Base-by-base conservation (phyloP, 2,797 vertebrate genomes). In the Botia almorhae region DNA sequence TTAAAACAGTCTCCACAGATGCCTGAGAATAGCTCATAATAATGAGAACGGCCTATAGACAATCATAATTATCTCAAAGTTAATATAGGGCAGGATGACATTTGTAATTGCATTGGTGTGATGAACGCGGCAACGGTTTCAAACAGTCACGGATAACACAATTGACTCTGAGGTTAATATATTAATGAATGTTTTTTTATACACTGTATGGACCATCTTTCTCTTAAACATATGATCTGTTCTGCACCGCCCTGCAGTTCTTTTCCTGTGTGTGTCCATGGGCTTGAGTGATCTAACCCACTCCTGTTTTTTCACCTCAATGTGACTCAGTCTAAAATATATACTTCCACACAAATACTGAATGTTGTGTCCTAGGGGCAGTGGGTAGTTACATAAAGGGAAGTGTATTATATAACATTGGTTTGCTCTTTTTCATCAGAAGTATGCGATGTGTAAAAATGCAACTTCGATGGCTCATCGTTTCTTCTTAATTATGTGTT, bases 1-100 rank as follows among this genome's bases (percentile, higher is more conserved):
- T 80, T 80, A 80, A 80, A 80, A 71, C 26, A 23, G 78, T 80
- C 78, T 80, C 78, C 26, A 60, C 13, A 80, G 78, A 80, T 67
- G 29, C 68, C 63, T 80, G 33, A 80, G 53, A 80, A 80, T 80
- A 80, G 78, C 71, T 74, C 10, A 10, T 36, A 74, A 67, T 74
- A 80, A 80, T 80, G 71, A 74, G 78, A 74, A 51, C 78, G 64
- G 58, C 71, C 60, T 53, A 64, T 65, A 72, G 56, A 64, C 48
- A 55, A 36, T 79, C 50, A 43, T 77, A 64, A 69, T 58, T 46
- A 48, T 79, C 60, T 64, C 16, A 58, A 51, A 67, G 51, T 80
- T 74, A 80, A 74, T 80, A 53, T 46, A 46, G 76, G 76, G 61
- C 67, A 39, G 51, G 60, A 69, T 55, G 16, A 74, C 55, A 61